Evolutionary conservation across 2,113 vertebrate genomes (phyloP).

Genomic region (Anhinga rufa): DNA sequence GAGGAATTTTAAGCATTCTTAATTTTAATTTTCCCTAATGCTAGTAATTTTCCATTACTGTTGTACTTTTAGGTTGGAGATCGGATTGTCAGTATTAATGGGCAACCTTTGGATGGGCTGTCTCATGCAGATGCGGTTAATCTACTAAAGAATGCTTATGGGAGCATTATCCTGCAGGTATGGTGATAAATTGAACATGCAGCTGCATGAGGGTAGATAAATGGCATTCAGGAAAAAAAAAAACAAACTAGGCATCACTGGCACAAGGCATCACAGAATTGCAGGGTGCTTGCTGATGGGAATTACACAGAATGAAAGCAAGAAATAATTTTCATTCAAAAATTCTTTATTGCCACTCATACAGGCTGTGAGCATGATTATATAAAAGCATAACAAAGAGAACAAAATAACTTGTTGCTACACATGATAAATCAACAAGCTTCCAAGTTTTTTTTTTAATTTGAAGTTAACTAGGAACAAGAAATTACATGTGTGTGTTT

Average conservation of each 20-base stretch:
- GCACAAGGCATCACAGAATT: constrained; percentile 41
- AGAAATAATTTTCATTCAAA: constrained; percentile 73
- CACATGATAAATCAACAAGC: constrained; percentile 65
- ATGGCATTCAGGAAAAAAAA: constrained; percentile 19
- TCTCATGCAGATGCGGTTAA: constrained; percentile 88
- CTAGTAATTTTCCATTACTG: constrained; percentile 67
- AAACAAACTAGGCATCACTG: constrained; percentile 42
- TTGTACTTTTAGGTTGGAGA: constrained; percentile 87
- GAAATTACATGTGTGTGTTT: background rate
- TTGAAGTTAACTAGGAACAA: constrained; percentile 28
- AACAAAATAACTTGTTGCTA: constrained; percentile 68
- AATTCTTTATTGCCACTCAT: constrained; percentile 64
- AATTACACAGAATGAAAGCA: constrained; percentile 69
- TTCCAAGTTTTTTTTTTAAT: constrained; percentile 47
- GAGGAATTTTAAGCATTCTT: constrained; percentile 65
- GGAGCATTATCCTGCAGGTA: constrained; percentile 91
- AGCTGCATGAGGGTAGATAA: constrained; percentile 74
- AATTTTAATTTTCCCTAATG: constrained; percentile 73
- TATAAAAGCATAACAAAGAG: constrained; percentile 60
- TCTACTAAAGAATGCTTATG: constrained; percentile 91
- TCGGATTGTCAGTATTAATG: constrained; percentile 92
- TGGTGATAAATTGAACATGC: constrained; percentile 53
- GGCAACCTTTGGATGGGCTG: constrained; percentile 84
- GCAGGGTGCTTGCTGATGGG: constrained; percentile 55
- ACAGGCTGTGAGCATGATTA: constrained; percentile 47